Percentiles rank a stretch among this genome's conserved stretches.
Conservation (phyloP, 1,140 invertebrate species). For the Cecropterus lyciades region DNA sequence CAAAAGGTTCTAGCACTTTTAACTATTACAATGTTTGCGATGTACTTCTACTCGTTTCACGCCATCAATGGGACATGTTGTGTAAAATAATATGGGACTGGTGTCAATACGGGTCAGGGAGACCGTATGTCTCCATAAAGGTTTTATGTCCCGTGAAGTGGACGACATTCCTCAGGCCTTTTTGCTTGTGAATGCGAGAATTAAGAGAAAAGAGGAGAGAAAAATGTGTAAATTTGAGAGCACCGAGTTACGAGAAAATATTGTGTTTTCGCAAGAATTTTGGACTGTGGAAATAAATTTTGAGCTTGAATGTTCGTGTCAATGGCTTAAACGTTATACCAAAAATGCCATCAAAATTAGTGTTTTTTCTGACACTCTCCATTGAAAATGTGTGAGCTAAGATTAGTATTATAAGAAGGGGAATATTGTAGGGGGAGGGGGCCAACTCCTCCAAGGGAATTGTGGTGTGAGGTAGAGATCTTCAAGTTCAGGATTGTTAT, state of each 20-base stretch:
- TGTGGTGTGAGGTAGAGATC: too few species aligned
- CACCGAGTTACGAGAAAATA: not conserved
- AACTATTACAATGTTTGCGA: too few species aligned
- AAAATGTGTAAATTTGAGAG: constrained; percentile 32
- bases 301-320: not conserved
- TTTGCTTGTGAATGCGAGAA: constrained; percentile 33
- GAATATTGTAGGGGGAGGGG: too few species aligned
- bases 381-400: too few species aligned
- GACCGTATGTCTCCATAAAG: constrained; percentile 52
- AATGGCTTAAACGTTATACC: not conserved
- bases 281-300: not conserved
- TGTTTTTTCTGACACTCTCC: too few species aligned
- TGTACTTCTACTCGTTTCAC: too few species aligned
- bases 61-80: not conserved
- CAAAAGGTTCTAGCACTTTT: too few species aligned
- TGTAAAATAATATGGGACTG: not conserved
- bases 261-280: not conserved
- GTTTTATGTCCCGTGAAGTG: constrained; percentile 61
- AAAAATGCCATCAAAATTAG: too few species aligned
- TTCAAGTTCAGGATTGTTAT: too few species aligned
- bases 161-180: constrained; percentile 38
- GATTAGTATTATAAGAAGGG: too few species aligned
- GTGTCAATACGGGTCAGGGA: constrained; percentile 10
- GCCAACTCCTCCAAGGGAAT: too few species aligned
- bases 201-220: too few species aligned